Conservation (phyloP, 2,113 vertebrate species). For the Limnothrissa miodon region DNA sequence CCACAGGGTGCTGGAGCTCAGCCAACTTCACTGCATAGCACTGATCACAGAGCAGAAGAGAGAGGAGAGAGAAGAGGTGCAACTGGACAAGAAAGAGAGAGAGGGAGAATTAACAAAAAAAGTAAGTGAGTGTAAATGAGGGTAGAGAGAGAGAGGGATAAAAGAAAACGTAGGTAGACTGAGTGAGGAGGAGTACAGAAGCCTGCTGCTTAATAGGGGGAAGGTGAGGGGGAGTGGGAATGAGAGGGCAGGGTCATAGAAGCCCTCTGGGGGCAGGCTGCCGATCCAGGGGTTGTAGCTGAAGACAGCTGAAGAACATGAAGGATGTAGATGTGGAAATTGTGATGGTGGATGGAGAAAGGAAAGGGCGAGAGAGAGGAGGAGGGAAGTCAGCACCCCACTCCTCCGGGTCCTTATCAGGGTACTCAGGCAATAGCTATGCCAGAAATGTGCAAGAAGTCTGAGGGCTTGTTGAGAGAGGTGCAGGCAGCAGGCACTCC, state of each 20-base stretch:
- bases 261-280: neutral
- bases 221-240: neutral
- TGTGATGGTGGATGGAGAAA: neutral
- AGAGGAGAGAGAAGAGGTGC: neutral
- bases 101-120: neutral
- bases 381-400: neutral
- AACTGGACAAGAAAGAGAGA: neutral
- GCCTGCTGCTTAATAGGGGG: too few species aligned
- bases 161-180: neutral
- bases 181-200: neutral
- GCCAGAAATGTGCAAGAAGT: neutral
- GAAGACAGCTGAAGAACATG: neutral
- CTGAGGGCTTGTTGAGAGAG: neutral
- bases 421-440: neutral
- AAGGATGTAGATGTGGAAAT: neutral
- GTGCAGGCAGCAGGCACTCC: neutral
- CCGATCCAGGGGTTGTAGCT: neutral
- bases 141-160: neutral
- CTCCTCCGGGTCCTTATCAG: neutral
- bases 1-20: constrained; percentile 34
- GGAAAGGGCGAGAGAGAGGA: neutral
- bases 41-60: neutral
- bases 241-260: neutral
- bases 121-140: neutral
- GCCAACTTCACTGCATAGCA: neutral